Evolutionary conservation across 2,888 invertebrate genomes (phyloP), one percentile per base, ranked within the genome.

Genomic region (Clusia tigrina): DNA sequence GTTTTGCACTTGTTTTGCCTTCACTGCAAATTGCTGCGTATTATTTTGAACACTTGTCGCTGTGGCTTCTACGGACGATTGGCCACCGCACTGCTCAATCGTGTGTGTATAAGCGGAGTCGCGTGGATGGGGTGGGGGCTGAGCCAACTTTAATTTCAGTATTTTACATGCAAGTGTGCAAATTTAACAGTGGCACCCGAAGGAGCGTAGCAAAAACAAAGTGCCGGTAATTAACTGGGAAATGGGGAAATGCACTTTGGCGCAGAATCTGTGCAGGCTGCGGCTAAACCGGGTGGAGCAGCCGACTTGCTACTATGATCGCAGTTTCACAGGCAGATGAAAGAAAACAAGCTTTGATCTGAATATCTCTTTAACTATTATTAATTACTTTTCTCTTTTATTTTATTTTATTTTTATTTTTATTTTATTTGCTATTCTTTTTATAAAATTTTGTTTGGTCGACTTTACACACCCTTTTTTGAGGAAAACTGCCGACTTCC

Each of bases 191-290:
- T 9, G 32, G n/a, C 42, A n/a, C n/a, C n/a, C n/a, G n/a, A n/a
- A n/a, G n/a, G n/a, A n/a, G 42, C 10, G 42, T 42, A 5, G 9
- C 42, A 17, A 17, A n/a, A 42, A 32, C 18, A 5, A 32, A 23
- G 12, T 51, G 48, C 48, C 56, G 61, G 56, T 62, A 52, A 62
- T 60, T 60, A 54, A 48, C 26, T 54, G 42, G 9, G 24, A 24
- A n/a, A 25, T 42, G 42, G 32, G 42, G n/a, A 18, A 48, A 48
- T 51, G 53, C 55, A 58, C 54, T 63, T 48, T 6, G 46, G 60
- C 59, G 60, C 56, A 63, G 60, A 37, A 56, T 53, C 52, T 42
- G 42, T 42, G 6, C 12, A n/a, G n/a, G n/a, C n/a, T n/a, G n/a
- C n/a, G n/a, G n/a, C n/a, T n/a, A n/a, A n/a, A n/a, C n/a, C n/a